Evolutionary conservation across 1,140 invertebrate species (phyloP), one percentile per base, ranked within the genome.

Genomic region (Arion vulgaris): DNA sequence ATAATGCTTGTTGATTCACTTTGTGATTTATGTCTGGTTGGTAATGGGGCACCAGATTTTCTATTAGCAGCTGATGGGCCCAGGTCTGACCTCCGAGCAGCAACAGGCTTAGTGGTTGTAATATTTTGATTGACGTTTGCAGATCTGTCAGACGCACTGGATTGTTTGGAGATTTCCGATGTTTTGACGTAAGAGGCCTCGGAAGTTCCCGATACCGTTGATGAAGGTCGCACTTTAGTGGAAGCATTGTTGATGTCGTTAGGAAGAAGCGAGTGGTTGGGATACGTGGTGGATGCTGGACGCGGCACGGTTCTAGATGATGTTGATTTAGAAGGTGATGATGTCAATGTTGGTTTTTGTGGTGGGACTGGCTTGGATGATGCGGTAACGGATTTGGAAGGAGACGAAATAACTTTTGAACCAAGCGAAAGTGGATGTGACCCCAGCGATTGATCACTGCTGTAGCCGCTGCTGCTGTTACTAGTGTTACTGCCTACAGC

Each of bases 271-370:
- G 17, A 23, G 28, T 32, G 28, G 17, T 66, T 32, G 28, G 62
- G 32, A 66, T n/a, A 28, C 26, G 26, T 57, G 5, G 26, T 26
- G 26, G 26, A 4, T 57, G 19, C 5, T 23, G 51, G 23, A 4
- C 51, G 15, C 23, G 15, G 7, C 17, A 23, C 7, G 5, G 15
- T 4, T 32, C n/a, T 7, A 32, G 49, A 34, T 23, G 53, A 57
- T 57, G 53, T 32, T n/a, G 49, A 62, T 26, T 66, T 79, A 9
- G 53, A 38, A 38, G 76, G 45, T 38, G 76, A 79, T 53, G 49
- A 57, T 34, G 49, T 76, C 26, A 57, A n/a, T 0, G 1, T 39
- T 5, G 74, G 32, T 32, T 45, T 51, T 2, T 1, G 7, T 0
- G 41, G 32, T 32, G n/a, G 74, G n/a, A n/a, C 13, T 15, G 76